These are phyloP conservation scores for Lytechinus pictus DNA, from an alignment of 35 echinoderm and acorn worm genomes.

Conservation along the genomic window DNA sequence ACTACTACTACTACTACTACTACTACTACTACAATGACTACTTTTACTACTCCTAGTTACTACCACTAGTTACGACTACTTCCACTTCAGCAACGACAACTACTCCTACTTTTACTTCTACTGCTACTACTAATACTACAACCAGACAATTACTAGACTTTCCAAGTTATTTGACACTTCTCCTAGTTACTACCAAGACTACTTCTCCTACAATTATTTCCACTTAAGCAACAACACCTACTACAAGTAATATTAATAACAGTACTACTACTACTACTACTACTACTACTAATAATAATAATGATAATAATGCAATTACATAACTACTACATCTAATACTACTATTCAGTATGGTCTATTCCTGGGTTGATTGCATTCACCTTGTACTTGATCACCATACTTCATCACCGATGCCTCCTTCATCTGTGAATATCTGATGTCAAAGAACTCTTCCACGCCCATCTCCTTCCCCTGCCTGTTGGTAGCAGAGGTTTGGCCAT, in stretches of 20 bases:
- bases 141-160: no score
- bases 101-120: no score
- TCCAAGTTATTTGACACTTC: no score
- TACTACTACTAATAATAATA: background rate
- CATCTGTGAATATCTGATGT: conserved; percentile 58
- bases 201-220: background rate
- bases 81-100: no score
- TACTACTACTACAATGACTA: no score
- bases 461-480: conserved; percentile 23
- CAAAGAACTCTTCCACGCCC: conserved; percentile 47
- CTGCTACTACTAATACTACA: no score
- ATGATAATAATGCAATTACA: no score
- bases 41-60: no score
- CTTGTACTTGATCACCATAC: conserved; percentile 83
- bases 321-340: no score
- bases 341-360: no score
- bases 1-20: no score
- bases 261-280: background rate
- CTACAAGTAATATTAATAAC: background rate
- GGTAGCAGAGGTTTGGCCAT: background rate
- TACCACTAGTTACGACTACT: no score
- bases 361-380: background rate
- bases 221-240: background rate
- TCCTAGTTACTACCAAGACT: background rate
- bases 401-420: conserved; percentile 78